Evolutionary conservation across 2,113 vertebrate species (phyloP), one percentile per base, ranked within the genome.

Genomic region (Thymallus thymallus): DNA sequence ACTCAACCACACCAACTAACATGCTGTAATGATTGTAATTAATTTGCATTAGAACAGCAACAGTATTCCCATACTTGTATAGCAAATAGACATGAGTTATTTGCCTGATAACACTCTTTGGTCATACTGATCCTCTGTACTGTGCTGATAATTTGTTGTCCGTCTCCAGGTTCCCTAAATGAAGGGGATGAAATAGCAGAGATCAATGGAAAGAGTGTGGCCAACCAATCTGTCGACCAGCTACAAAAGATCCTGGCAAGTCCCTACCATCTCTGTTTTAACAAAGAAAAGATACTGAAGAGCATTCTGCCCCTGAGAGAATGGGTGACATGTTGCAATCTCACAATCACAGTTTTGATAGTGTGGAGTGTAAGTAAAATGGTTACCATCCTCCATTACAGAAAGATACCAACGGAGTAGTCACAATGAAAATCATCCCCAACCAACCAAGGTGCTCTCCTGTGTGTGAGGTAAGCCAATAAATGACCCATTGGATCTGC

Each of bases 131-230:
- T 23, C 6, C 7, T 20, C 41, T 6, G 12, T 4, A 45, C 45
- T 13, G 22, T 68, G 6, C 35, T 61, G 1, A 56, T 30, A 4
- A 29, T 51, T 20, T 10, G 23, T 22, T 51, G 51, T 72, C 71
- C 20, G 48, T 71, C 26, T 86, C 67, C 90, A 99, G 97, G 97
- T 73, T 98, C 95, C 5, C 94, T 99, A 88, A 95, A 97, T 0
- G 96, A 98, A 91, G 97, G 98, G 2, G 98, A 99, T 80, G 98
- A 99, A 90, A 98, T 98, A 82, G 89, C 98, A 76, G 98, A 98
- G 90, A 98, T 99, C 87, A 98, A 99, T 80, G 98, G 98, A 22
- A 94, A 93, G 81, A 96, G 95, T 80, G 95, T 97, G 35, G 91
- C 90, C 45, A 95, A 96, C 91, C 96, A 97, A 71, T 95, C 92